Conservation (phyloP, 2,113 vertebrate genomes). For the Microtus pennsylvanicus region DNA sequence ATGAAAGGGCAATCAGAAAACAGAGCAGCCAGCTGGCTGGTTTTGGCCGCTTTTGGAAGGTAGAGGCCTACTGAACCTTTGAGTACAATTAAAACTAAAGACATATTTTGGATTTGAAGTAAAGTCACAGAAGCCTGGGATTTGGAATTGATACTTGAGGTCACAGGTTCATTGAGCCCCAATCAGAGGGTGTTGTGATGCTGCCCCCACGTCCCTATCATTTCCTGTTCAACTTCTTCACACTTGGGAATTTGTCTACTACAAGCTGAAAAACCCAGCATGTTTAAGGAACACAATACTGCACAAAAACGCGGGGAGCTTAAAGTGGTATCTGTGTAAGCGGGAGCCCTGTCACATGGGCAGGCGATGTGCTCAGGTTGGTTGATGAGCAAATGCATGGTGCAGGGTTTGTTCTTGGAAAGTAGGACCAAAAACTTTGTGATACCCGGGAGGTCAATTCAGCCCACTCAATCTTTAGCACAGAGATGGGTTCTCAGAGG, state of each 20-base stretch:
- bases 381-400: background rate
- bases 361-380: background rate
- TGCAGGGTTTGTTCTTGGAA: background rate
- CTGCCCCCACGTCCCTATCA: background rate
- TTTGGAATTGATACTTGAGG: constrained; percentile 38
- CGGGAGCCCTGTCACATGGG: accelerated
- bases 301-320: background rate
- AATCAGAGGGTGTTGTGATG: constrained; percentile 10
- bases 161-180: constrained; percentile 4
- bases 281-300: background rate
- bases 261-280: background rate
- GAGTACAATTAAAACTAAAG: constrained; percentile 70
- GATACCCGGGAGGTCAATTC: background rate
- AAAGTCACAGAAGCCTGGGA: constrained; percentile 58
- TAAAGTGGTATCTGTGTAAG: background rate
- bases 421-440: background rate
- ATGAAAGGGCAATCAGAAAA: constrained; percentile 58
- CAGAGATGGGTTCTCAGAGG: background rate
- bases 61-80: background rate
- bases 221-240: background rate
- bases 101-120: constrained; percentile 23
- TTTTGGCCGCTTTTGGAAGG: constrained; percentile 9
- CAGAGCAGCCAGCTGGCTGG: constrained; percentile 50
- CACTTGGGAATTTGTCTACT: background rate
- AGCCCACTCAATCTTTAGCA: background rate